These are phyloP conservation scores for Physocephala rufipes DNA, from an alignment of 2,888 invertebrate species.

Conservation along the genomic window DNA sequence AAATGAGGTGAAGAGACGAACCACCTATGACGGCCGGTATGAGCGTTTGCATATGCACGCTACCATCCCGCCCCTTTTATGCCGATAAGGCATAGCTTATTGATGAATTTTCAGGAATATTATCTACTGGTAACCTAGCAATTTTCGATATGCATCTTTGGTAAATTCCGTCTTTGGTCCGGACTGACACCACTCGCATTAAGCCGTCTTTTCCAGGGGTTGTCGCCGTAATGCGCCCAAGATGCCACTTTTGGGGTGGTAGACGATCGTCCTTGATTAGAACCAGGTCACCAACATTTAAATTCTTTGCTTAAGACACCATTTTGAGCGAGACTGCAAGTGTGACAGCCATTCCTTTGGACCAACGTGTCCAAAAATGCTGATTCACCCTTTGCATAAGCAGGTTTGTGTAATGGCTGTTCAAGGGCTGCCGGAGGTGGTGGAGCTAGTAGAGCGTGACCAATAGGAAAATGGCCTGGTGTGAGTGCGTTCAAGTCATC, in stretches of 20 bases:
- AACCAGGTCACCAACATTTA: constrained; percentile 35
- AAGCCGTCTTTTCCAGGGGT: neutral
- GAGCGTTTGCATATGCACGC: too few species aligned
- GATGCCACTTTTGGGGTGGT: neutral
- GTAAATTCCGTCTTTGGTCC: neutral
- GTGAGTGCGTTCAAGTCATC: constrained; percentile 38
- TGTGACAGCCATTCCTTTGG: constrained; percentile 41
- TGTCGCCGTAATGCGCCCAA: neutral
- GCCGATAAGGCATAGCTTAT: too few species aligned
- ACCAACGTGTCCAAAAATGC: constrained; percentile 40
- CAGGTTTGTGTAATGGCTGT: constrained; percentile 6
- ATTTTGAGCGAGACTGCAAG: constrained; percentile 42
- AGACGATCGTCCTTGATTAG: constrained; percentile 32
- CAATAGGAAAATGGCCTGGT: constrained; percentile 38
- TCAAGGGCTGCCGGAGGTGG: neutral
- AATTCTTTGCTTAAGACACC: constrained; percentile 34
- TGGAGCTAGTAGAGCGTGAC: constrained; percentile 35
- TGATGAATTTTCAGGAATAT: too few species aligned
- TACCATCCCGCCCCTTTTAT: too few species aligned
- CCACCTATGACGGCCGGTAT: too few species aligned
- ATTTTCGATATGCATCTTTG: neutral
- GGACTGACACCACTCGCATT: neutral
- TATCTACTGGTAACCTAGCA: neutral
- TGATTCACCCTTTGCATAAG: constrained; percentile 21
- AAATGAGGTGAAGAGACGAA: too few species aligned